Evolutionary conservation across 1,140 invertebrate species (phyloP).

Genomic region (Drosophila azteca): DNA sequence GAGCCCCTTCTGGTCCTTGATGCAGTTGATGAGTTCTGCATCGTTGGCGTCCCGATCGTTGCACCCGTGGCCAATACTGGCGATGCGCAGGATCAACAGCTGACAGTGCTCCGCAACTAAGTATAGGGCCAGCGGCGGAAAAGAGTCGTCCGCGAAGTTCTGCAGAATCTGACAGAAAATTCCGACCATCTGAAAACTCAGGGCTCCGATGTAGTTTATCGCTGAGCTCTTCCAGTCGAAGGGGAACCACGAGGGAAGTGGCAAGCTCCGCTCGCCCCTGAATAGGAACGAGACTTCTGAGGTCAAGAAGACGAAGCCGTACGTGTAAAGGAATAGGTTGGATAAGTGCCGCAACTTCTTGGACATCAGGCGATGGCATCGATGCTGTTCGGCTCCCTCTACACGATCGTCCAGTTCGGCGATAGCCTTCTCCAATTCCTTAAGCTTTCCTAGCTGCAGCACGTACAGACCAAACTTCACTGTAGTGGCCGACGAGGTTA

Average conservation of each 20-base stretch:
- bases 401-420: slow-evolving; percentile 44
- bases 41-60: slow-evolving; percentile 34
- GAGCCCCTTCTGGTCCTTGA: slow-evolving; percentile 59
- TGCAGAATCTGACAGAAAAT: slow-evolving; percentile 41
- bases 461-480: slow-evolving; percentile 51
- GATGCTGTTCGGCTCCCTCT: slow-evolving; percentile 11
- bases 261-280: slow-evolving; percentile 28
- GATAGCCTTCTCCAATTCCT: slow-evolving; percentile 24
- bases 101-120: slow-evolving; percentile 59
- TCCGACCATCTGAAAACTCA: slow-evolving; percentile 46
- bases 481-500: slow-evolving; percentile 41
- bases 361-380: slow-evolving; percentile 8
- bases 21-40: slow-evolving; percentile 42
- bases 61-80: slow-evolving; percentile 44
- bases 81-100: slow-evolving; percentile 51
- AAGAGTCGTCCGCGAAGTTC: slow-evolving; percentile 59
- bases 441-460: slow-evolving; percentile 14
- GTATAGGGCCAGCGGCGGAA: slow-evolving; percentile 52
- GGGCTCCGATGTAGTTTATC: slow-evolving; percentile 26
- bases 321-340: slow-evolving; percentile 39
- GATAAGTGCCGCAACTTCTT: slow-evolving; percentile 19
- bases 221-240: slow-evolving; percentile 55
- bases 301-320: neutral
- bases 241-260: slow-evolving; percentile 66
- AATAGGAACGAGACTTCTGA: slow-evolving; percentile 28